phyloP scores from a whole-genome alignment of 2,113 vertebrate genomes.

The Ceuthmochares aereus region DNA sequence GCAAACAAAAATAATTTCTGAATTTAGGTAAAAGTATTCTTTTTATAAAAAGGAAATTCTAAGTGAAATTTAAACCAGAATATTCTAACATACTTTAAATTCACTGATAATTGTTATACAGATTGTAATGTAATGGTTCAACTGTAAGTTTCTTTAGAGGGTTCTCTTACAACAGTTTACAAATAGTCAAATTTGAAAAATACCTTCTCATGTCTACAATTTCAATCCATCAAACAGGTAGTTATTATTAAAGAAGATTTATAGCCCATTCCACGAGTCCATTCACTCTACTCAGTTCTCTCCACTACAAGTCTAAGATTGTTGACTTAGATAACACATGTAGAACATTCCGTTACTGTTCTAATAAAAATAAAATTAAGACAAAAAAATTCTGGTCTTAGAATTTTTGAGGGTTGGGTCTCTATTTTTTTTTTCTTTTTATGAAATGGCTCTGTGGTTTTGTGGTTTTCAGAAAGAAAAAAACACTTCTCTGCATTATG shows the following conservation, averaged over 20 bases:
- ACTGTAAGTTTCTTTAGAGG: fast-evolving
- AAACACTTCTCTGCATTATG: neutral
- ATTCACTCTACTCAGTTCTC: neutral
- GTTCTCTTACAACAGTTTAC: neutral
- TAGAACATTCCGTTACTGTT: neutral
- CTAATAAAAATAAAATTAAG: neutral
- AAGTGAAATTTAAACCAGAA: neutral
- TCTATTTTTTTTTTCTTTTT: neutral
- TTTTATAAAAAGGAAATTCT: neutral
- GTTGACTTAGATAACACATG: neutral
- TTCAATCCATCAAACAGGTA: neutral
- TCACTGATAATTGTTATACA: neutral
- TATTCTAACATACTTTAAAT: neutral
- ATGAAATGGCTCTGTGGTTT: neutral
- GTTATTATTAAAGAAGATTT: neutral
- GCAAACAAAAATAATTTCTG: neutral
- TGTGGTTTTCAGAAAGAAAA: neutral
- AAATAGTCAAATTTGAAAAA: neutral
- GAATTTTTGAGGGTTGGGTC: no score
- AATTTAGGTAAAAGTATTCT: neutral
- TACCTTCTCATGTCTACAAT: neutral
- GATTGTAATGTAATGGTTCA: neutral
- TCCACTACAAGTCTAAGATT: neutral
- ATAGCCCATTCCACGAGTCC: neutral
- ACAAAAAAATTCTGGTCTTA: neutral